These are phyloP conservation scores for Chloroclystis v-ata DNA, from an alignment of 2,888 invertebrate species.

Conservation along the genomic window DNA sequence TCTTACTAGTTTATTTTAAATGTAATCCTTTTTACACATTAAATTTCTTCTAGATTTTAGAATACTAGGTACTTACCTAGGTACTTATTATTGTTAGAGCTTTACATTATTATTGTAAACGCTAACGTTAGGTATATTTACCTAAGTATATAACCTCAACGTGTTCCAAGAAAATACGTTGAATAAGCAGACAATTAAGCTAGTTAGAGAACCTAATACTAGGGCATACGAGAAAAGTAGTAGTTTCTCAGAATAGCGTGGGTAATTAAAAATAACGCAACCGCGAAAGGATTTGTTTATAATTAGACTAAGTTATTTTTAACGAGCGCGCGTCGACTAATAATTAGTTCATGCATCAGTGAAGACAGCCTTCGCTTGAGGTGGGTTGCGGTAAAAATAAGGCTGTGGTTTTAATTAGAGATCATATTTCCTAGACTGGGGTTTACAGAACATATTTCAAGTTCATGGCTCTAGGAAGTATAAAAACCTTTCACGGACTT, in stretches of 20 bases:
- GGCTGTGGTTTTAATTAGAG: neutral
- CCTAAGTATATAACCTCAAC: neutral
- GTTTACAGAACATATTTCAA: no score
- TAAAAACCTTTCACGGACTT: no score
- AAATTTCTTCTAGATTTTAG: no score
- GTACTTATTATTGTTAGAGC: no score
- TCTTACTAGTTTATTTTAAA: no score
- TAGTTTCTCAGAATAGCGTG: neutral
- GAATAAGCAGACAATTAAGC: neutral
- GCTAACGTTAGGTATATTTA: no score
- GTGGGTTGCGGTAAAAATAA: slow-evolving; percentile 1
- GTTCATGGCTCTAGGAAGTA: no score
- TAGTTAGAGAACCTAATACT: neutral
- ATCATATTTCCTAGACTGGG: neutral
- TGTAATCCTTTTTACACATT: no score
- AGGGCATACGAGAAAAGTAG: neutral
- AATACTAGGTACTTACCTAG: no score
- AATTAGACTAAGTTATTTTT: neutral
- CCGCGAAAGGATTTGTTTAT: slow-evolving; percentile 1
- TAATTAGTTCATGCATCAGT: neutral
- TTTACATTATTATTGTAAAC: no score
- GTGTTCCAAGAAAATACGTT: neutral
- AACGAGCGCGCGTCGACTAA: neutral
- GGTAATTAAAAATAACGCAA: slow-evolving; percentile 1
- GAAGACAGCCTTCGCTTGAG: neutral